phyloP scores from a whole-genome alignment of 2,797 vertebrate genomes.

The Aselliscus stoliczkanus region DNA sequence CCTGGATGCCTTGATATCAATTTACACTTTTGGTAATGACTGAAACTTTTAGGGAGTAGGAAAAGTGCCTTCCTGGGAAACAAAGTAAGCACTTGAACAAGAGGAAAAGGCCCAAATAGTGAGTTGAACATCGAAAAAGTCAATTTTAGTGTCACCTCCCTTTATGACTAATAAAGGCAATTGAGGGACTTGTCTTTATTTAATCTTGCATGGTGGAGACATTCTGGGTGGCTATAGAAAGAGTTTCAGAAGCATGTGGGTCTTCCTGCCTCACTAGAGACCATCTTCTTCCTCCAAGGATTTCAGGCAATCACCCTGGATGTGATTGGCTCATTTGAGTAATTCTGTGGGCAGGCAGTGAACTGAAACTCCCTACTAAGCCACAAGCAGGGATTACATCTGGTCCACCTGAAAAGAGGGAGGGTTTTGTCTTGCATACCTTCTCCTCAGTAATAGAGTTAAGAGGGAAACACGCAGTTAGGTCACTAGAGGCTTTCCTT shows the following conservation, averaged over 20 bases:
- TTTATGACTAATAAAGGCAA: not conserved
- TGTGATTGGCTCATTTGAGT: no score
- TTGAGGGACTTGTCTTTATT: not conserved
- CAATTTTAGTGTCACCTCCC: not conserved
- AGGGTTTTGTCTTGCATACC: no score
- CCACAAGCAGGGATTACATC: no score
- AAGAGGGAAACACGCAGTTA: no score
- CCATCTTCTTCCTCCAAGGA: not conserved
- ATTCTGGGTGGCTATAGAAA: not conserved
- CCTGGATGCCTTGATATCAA: not conserved
- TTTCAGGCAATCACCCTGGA: not conserved
- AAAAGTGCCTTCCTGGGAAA: not conserved
- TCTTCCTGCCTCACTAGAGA: not conserved
- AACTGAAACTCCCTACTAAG: no score
- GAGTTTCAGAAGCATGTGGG: not conserved
- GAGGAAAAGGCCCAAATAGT: not conserved
- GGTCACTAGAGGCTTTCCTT: no score
- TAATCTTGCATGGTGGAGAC: not conserved
- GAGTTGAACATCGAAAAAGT: not conserved
- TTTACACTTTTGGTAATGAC: not conserved
- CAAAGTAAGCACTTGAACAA: not conserved
- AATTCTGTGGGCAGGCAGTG: no score
- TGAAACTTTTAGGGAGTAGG: not conserved
- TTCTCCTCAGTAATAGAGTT: no score
- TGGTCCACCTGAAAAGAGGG: no score